Conservation (phyloP, 2,113 vertebrate genomes). For the Fulmarus glacialis region DNA sequence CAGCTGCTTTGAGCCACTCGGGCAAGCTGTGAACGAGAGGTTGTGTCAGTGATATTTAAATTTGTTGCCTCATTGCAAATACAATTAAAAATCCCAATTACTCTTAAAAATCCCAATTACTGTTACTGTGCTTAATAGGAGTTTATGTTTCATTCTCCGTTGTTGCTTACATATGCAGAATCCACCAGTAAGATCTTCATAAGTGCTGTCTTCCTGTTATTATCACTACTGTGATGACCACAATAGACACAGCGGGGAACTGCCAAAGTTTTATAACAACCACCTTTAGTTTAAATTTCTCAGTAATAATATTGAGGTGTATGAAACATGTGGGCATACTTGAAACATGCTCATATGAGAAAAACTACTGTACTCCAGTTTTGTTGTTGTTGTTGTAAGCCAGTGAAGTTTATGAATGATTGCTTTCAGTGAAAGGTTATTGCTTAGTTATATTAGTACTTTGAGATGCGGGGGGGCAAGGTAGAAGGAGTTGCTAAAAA, state of each 20-base stretch:
- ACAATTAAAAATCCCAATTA: neutral
- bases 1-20: rapidly evolving
- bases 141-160: neutral
- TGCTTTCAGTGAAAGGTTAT: neutral
- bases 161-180: neutral
- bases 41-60: neutral
- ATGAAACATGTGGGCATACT: neutral
- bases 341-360: neutral
- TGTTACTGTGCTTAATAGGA: neutral
- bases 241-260: neutral
- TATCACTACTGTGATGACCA: neutral
- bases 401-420: neutral
- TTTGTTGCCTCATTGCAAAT: neutral
- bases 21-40: neutral
- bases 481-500: neutral
- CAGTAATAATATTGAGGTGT: neutral
- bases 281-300: neutral
- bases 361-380: neutral
- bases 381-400: neutral
- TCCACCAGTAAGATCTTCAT: neutral
- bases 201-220: neutral
- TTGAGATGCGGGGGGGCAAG: rapidly evolving
- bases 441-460: neutral
- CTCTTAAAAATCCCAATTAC: neutral
- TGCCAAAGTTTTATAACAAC: neutral